Evolutionary conservation across 2,888 invertebrate genomes (phyloP).

Genomic region (Theretra japonica): DNA sequence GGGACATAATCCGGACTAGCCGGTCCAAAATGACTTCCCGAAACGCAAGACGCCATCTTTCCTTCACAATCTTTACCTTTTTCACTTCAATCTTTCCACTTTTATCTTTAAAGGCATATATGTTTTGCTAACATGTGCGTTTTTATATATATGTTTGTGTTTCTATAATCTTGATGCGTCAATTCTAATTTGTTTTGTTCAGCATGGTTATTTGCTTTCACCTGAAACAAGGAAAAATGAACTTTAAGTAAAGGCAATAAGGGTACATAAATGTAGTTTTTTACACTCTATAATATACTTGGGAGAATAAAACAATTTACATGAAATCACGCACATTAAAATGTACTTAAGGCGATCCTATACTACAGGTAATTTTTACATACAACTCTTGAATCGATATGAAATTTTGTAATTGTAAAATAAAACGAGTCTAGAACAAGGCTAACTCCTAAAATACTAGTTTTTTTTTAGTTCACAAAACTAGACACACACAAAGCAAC

Average conservation of each 20-base stretch:
- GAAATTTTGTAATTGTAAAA: too few species aligned
- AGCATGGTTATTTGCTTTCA: conserved; percentile 57
- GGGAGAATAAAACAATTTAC: too few species aligned
- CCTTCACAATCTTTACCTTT: conserved; percentile 18
- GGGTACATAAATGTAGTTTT: too few species aligned
- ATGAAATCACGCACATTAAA: too few species aligned
- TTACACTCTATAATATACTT: too few species aligned
- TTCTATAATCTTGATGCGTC: conserved; percentile 26
- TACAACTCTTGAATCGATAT: too few species aligned
- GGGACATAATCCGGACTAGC: conserved; percentile 73
- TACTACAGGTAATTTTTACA: too few species aligned
- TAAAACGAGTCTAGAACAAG: too few species aligned
- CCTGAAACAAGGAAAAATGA: conserved; percentile 54
- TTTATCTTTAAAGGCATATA: conserved; percentile 24
- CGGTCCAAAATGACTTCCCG: conserved; percentile 53
- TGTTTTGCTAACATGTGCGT: conserved; percentile 13
- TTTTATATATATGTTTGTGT: not conserved
- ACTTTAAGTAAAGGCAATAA: not conserved
- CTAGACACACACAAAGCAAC: too few species aligned
- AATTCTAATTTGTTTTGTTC: conserved; percentile 41
- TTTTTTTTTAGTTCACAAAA: too few species aligned
- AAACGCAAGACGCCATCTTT: conserved; percentile 74
- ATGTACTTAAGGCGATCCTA: too few species aligned
- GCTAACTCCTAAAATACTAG: too few species aligned
- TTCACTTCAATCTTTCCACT: not conserved